Evolutionary conservation across 2,113 vertebrate genomes (phyloP).

Genomic region (Rissa tridactyla): DNA sequence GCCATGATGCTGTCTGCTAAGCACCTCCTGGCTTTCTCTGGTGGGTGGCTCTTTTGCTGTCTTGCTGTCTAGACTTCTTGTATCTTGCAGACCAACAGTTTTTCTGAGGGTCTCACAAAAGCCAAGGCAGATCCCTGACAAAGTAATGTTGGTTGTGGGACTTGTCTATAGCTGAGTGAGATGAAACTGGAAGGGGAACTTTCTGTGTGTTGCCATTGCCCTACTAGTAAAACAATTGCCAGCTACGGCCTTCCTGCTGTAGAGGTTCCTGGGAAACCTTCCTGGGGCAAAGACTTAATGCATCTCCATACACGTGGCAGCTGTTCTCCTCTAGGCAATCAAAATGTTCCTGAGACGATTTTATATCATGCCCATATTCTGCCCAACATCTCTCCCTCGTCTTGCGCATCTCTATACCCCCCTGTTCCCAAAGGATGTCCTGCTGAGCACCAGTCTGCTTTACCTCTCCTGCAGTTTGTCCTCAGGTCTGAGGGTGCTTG

Average conservation of each 20-base stretch:
- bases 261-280: neutral
- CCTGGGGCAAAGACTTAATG: neutral
- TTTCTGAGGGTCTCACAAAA: neutral
- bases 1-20: neutral
- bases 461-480: neutral
- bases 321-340: neutral
- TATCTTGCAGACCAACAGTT: neutral
- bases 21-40: neutral
- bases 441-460: neutral
- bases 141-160: neutral
- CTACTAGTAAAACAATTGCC: neutral
- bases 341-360: neutral
- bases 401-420: neutral
- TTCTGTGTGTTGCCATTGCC: neutral
- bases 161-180: neutral
- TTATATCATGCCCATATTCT: neutral
- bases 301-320: neutral
- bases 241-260: neutral
- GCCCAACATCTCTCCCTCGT: neutral
- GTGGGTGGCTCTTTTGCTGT: neutral
- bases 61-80: neutral
- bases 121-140: neutral
- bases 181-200: neutral
- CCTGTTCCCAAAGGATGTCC: neutral
- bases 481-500: neutral